Evolutionary conservation across 2,888 invertebrate genomes (phyloP).

Genomic region (Imbricaverruca yamaguchii): DNA sequence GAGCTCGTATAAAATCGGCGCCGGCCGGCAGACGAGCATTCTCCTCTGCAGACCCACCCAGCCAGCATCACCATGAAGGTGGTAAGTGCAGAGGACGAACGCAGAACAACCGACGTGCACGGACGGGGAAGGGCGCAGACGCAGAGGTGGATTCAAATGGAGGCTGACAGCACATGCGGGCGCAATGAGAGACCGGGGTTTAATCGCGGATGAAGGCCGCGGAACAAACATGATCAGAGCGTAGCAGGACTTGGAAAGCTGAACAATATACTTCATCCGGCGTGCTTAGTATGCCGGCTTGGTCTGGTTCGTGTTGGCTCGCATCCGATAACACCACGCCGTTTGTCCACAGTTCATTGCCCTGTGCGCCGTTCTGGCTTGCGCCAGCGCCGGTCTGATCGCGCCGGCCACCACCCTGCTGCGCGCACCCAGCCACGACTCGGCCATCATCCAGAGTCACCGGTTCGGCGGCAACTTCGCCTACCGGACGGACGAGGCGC

Average conservation of each 20-base stretch:
- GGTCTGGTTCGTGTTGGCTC: too few species aligned
- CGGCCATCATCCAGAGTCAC: conserved; percentile 48
- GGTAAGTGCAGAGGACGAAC: not conserved
- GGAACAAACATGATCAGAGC: too few species aligned
- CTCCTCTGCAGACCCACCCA: conserved; percentile 7
- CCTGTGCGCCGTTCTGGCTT: conserved; percentile 31
- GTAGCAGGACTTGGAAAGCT: too few species aligned
- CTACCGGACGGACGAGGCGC: conserved; percentile 49
- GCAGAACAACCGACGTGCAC: too few species aligned
- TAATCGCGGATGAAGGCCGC: too few species aligned
- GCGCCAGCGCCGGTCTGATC: conserved; percentile 33
- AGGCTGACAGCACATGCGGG: too few species aligned
- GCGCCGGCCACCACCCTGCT: conserved; percentile 37
- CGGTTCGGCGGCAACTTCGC: conserved; percentile 50
- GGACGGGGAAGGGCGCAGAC: too few species aligned
- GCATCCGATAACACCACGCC: not conserved
- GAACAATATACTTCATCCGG: too few species aligned
- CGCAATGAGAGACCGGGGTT: too few species aligned
- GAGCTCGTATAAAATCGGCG: not conserved
- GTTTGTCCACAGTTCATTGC: conserved; percentile 24
- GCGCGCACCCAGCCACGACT: conserved; percentile 47
- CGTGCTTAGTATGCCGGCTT: too few species aligned
- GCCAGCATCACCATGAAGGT: not conserved
- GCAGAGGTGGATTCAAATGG: too few species aligned
- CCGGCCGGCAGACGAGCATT: not conserved